Conservation (phyloP, 2,888 invertebrate species). For the Plemyria rubiginata region DNA sequence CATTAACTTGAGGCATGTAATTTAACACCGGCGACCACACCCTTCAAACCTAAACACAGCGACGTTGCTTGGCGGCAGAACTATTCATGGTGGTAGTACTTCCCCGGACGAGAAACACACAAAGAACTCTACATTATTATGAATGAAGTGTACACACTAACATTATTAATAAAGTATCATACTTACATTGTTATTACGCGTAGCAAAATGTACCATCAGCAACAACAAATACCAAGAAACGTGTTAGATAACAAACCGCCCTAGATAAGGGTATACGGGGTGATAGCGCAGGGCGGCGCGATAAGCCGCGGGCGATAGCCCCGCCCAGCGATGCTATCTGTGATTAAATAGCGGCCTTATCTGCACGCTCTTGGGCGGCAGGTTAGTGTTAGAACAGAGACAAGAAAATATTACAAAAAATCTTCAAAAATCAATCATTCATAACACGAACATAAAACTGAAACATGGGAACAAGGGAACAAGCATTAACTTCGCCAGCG, state of each 20-base stretch:
- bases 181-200: not conserved
- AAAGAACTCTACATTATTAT: too few species aligned
- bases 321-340: conserved; percentile 75
- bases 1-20: too few species aligned
- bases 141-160: not conserved
- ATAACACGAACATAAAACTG: too few species aligned
- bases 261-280: conserved; percentile 69
- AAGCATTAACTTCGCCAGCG: too few species aligned
- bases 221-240: conserved; percentile 22
- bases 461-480: too few species aligned
- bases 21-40: too few species aligned
- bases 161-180: too few species aligned
- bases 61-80: too few species aligned
- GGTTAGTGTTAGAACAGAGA: conserved; percentile 45
- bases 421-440: not conserved
- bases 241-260: conserved; percentile 45
- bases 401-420: not conserved
- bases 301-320: conserved; percentile 71
- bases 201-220: not conserved
- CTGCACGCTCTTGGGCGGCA: conserved; percentile 63
- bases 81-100: too few species aligned
- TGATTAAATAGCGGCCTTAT: conserved; percentile 79
- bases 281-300: conserved; percentile 61
- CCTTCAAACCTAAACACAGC: too few species aligned
- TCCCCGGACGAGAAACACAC: not conserved